These are phyloP conservation scores for Odontomyia ornata DNA, from an alignment of 2,888 invertebrate genomes.

Conservation along the genomic window DNA sequence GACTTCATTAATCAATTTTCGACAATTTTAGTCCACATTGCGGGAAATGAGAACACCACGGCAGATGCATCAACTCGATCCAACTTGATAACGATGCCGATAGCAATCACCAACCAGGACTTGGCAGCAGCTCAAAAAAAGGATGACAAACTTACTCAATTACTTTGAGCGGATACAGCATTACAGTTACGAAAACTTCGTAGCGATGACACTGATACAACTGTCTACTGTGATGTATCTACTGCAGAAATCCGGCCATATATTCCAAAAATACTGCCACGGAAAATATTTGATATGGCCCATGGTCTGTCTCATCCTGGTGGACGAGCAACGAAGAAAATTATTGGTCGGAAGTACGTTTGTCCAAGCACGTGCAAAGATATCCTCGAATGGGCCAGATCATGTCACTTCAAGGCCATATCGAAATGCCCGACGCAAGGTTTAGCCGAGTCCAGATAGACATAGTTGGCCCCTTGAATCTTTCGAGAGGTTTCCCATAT, in stretches of 20 bases:
- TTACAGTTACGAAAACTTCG: conserved; percentile 18
- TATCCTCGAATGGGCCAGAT: neutral
- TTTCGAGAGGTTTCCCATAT: no score
- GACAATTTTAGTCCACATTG: neutral
- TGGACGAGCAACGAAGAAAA: conserved; percentile 26
- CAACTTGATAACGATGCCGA: neutral
- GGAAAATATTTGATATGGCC: conserved; percentile 45
- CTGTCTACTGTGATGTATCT: conserved; percentile 46
- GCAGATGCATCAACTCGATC: neutral
- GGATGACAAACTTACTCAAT: conserved; percentile 43
- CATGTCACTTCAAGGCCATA: neutral
- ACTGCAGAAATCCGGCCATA: conserved; percentile 46
- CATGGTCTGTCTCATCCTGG: conserved; percentile 48
- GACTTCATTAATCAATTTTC: conserved; percentile 46
- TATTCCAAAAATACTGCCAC: conserved; percentile 46
- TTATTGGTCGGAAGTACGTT: conserved; percentile 33
- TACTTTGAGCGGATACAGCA: conserved; percentile 4
- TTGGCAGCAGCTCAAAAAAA: conserved; percentile 45
- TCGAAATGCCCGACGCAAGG: no score
- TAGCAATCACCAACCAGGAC: conserved; percentile 44
- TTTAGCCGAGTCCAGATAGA: no score
- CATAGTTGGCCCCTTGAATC: no score
- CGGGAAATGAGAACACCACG: neutral
- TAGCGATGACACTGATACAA: conserved; percentile 15
- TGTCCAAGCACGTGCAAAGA: conserved; percentile 37